Conservation (phyloP, 2,888 invertebrate genomes). For the Stenodema calcarata region DNA sequence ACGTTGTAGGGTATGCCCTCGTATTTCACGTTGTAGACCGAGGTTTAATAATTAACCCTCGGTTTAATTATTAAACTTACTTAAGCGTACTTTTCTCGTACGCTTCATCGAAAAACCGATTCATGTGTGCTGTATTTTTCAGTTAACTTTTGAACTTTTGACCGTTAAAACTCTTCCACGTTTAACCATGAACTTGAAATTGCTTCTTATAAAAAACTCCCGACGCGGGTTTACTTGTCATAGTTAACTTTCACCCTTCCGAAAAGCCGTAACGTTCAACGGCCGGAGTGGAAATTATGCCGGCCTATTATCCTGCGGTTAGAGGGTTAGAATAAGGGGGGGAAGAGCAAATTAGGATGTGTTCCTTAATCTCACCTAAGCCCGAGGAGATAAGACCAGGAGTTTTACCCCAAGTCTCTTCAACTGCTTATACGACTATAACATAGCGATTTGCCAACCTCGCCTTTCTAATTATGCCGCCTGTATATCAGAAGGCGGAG, state of each 20-base stretch:
- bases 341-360: constrained; percentile 28
- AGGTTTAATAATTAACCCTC: too few relatives aligned
- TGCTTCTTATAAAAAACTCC: neutral
- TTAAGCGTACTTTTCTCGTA: too few relatives aligned
- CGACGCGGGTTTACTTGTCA: neutral
- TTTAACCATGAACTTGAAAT: neutral
- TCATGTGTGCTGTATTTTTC: too few relatives aligned
- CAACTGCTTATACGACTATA: constrained; percentile 34
- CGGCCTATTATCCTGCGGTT: constrained; percentile 18
- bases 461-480: constrained; percentile 4
- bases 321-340: neutral
- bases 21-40: too few relatives aligned
- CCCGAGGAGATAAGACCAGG: constrained; percentile 11
- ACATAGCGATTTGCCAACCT: constrained; percentile 5
- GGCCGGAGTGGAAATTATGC: neutral
- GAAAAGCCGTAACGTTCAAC: neutral
- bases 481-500: neutral
- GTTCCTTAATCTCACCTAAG: constrained; percentile 32
- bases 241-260: neutral
- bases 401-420: constrained; percentile 32
- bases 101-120: too few relatives aligned
- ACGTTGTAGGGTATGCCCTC: too few relatives aligned
- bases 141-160: too few relatives aligned
- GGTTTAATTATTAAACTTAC: too few relatives aligned
- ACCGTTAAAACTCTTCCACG: too few relatives aligned